Evolutionary conservation across 2,888 invertebrate genomes (phyloP), one percentile per base, ranked within the genome.

Genomic region (Drosophila crucigera): DNA sequence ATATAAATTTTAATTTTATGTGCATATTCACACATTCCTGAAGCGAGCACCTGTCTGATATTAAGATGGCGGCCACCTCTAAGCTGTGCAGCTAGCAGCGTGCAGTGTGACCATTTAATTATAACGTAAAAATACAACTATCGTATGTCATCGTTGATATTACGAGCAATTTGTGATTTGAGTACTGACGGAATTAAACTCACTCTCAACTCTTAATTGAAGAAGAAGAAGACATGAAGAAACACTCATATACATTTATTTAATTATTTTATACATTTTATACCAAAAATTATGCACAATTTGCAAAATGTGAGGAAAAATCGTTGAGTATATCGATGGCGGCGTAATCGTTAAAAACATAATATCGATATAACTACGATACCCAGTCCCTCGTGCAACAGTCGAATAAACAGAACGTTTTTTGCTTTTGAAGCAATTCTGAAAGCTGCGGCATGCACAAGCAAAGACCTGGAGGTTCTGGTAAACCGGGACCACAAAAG

Each of bases 331-430:
- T 19, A 63, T 50, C 52, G 67, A 61, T 59, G 54, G 7, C n/a
- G 9, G 9, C 30, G 33, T 3, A 19, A 52, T 50, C 5, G 35
- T 4, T 1, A 33, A 16, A 7, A 43, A 7, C 7, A 1, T 10
- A 37, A 14, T 49, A 72, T 72, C 39, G 73, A 72, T 72, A 41
- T 2, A 11, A 31, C 22, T 31, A 22, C 58, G 41, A 60, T 50
- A 37, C 28, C 6, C 35, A 5, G 11, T 16, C 49, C 55, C 73
- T 59, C 73, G 54, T 73, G 73, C 65, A 63, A 56, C 39, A 47
- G 53, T 55, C 41, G 33, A 61, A 52, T 54, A 39, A 31, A 47
- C 39, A 41, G 54, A 77, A 79, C 77, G 77, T 79, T 65, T 49
- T 79, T 65, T 43, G 63, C 30, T 55, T 41, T 14, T 5, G n/a